phyloP scores from a whole-genome alignment of 2,797 vertebrate genomes.

The Garrulus glandarius region DNA sequence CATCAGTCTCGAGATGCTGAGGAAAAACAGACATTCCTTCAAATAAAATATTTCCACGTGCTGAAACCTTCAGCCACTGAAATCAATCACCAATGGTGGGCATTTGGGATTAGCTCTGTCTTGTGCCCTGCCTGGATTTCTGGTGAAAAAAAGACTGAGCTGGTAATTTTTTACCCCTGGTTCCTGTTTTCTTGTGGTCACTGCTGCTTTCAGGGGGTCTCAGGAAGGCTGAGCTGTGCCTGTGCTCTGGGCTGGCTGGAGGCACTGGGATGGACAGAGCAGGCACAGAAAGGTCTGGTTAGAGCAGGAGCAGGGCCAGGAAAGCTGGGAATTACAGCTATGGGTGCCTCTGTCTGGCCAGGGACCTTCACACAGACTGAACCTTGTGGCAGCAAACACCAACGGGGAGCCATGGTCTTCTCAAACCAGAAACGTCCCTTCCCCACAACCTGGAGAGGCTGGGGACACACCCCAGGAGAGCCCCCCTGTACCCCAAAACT shows the following conservation, averaged over 20 bases:
- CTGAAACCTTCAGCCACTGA: neutral
- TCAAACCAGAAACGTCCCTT: neutral
- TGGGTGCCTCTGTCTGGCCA: neutral
- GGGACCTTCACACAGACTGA: neutral
- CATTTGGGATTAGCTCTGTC: neutral
- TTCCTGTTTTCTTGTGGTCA: neutral
- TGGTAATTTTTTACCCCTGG: neutral
- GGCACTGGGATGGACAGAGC: neutral
- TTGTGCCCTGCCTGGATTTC: neutral
- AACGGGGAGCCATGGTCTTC: neutral
- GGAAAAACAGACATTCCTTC: neutral
- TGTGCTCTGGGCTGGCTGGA: neutral
- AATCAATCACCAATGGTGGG: neutral
- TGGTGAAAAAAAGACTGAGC: neutral
- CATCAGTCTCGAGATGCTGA: neutral
- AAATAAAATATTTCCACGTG: neutral
- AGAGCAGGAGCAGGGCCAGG: neutral
- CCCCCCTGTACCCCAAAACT: neutral
- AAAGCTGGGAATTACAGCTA: neutral
- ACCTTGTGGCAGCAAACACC: neutral
- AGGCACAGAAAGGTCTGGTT: neutral
- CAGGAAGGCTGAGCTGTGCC: neutral
- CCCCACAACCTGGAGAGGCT: neutral
- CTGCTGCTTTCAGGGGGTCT: neutral
- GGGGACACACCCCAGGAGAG: neutral